Conservation (phyloP, 2,888 invertebrate species). For the Ophonus ardosiacus region DNA sequence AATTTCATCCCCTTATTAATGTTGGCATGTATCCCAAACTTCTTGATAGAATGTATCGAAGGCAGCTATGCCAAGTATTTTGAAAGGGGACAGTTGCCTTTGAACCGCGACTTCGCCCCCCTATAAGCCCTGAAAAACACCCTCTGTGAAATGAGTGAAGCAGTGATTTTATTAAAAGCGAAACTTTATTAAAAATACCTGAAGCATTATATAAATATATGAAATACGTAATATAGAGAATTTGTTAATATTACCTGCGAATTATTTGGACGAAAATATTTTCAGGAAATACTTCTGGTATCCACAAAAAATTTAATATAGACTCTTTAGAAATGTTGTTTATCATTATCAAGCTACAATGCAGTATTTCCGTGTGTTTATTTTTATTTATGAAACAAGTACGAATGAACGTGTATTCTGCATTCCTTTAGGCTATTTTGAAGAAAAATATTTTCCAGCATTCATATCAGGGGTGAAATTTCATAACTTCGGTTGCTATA, state of each 20-base stretch:
- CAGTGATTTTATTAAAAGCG: constrained; percentile 47
- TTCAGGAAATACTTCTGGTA: not conserved
- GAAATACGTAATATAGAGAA: constrained; percentile 33
- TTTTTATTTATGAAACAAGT: not conserved
- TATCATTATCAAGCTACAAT: not conserved
- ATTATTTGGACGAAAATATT: constrained; percentile 18
- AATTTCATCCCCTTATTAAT: constrained; percentile 38
- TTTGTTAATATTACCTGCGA: constrained; percentile 46
- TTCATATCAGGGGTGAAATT: no score
- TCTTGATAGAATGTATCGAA: constrained; percentile 18
- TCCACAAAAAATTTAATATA: not conserved
- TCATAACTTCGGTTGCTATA: no score
- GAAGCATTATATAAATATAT: constrained; percentile 25
- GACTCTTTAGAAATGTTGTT: not conserved
- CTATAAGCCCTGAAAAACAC: no score
- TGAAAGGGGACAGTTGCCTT: constrained; percentile 22
- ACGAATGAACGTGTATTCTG: not conserved
- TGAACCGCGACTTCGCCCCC: not conserved
- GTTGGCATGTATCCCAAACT: constrained; percentile 9
- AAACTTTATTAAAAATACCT: constrained; percentile 42
- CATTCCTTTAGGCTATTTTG: not conserved
- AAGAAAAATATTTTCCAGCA: not conserved
- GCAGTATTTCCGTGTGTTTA: not conserved
- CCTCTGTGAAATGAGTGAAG: constrained; percentile 19
- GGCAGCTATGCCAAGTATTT: constrained; percentile 35